Conservation (phyloP, 1,140 invertebrate species). For the Archegozetes longisetosus region DNA sequence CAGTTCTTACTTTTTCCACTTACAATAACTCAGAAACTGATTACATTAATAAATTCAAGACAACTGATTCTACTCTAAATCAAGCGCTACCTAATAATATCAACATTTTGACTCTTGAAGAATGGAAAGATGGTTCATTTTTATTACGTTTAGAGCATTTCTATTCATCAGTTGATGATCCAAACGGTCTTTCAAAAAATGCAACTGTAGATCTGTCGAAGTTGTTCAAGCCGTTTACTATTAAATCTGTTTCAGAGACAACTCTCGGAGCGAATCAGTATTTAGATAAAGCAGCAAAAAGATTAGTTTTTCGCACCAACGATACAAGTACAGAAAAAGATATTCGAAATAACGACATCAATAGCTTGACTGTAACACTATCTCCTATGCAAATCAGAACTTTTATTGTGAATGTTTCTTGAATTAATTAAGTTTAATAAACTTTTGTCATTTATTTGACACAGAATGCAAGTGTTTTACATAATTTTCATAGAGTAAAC, state of each 20-base stretch:
- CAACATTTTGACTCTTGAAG: conserved; percentile 68
- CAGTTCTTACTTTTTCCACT: conserved; percentile 29
- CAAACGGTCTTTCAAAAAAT: conserved; percentile 32
- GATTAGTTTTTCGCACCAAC: conserved; percentile 17
- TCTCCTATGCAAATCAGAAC: conserved; percentile 45
- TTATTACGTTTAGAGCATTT: conserved; percentile 75
- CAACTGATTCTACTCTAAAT: conserved; percentile 33
- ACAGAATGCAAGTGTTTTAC: no score
- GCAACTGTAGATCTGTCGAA: conserved; percentile 33
- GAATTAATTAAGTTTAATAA: no score
- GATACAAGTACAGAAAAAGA: not conserved
- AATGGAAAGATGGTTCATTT: conserved; percentile 47
- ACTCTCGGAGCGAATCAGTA: conserved; percentile 51
- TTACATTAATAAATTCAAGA: not conserved
- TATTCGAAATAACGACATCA: not conserved
- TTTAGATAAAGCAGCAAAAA: conserved; percentile 28
- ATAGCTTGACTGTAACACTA: conserved; percentile 32
- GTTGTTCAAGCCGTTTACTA: conserved; percentile 40
- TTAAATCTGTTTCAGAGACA: conserved; percentile 43
- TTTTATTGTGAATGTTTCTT: conserved; percentile 32
- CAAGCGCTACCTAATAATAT: conserved; percentile 52
- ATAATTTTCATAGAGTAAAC: no score
- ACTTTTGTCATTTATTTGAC: no score
- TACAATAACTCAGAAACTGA: conserved; percentile 8
- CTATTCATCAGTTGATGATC: conserved; percentile 52